Evolutionary conservation across 2,888 invertebrate genomes (phyloP).

Genomic region (Megamerina dolium): DNA sequence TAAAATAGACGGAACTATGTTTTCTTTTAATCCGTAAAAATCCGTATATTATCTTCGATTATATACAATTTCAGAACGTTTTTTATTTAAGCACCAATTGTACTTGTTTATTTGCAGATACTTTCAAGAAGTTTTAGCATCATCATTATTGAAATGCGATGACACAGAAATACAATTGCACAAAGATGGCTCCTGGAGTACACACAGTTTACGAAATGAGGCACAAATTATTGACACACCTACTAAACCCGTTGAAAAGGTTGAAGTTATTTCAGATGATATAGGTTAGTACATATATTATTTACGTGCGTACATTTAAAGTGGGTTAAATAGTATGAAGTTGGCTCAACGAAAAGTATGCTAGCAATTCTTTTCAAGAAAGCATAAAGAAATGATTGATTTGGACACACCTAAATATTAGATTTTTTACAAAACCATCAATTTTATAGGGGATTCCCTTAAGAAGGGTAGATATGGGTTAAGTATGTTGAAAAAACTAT

Average conservation of each 20-base stretch:
- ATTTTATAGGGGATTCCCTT: no score
- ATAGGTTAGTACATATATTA: constrained; percentile 53
- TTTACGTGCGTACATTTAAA: neutral
- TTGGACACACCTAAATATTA: no score
- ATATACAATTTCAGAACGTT: no score
- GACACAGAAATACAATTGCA: constrained; percentile 77
- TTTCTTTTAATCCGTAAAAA: neutral
- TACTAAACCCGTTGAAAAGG: constrained; percentile 52
- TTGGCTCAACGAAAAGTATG: no score
- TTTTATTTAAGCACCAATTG: no score
- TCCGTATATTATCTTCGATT: neutral
- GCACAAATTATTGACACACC: constrained; percentile 52
- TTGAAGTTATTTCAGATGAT: constrained; percentile 72
- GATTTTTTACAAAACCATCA: no score
- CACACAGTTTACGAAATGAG: constrained; percentile 61
- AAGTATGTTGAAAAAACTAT: no score
- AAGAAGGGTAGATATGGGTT: no score
- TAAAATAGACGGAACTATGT: neutral
- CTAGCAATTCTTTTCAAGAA: no score
- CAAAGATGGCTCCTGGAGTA: constrained; percentile 80
- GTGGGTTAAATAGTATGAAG: no score
- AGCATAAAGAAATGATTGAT: no score
- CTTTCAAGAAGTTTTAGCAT: constrained; percentile 76
- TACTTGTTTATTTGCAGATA: constrained; percentile 52
- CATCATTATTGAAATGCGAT: constrained; percentile 61